Evolutionary conservation across 2,797 vertebrate genomes (phyloP).

Genomic region (Chelmon rostratus): DNA sequence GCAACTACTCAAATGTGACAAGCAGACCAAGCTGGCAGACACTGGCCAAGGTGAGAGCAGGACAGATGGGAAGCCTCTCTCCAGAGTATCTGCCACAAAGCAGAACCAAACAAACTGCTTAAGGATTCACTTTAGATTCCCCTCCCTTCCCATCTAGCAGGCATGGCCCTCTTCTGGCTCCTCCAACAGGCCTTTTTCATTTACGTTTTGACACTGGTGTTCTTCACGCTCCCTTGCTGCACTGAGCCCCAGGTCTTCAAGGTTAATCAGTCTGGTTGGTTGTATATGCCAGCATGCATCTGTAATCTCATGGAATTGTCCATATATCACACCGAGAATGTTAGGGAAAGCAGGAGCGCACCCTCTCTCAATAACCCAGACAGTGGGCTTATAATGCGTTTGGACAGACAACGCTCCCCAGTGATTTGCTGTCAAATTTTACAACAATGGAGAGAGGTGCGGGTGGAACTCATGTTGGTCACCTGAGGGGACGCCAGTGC

Average conservation of each 20-base stretch:
- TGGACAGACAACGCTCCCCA: slow-evolving; percentile 73
- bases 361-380: slow-evolving; percentile 69
- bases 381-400: slow-evolving; percentile 71
- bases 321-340: slow-evolving; percentile 73
- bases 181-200: slow-evolving; percentile 62
- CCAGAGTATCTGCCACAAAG: slow-evolving; percentile 65
- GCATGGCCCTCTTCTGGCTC: slow-evolving; percentile 36
- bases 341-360: slow-evolving; percentile 36
- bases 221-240: slow-evolving; percentile 73
- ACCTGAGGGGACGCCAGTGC: slow-evolving; percentile 65
- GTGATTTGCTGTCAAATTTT: slow-evolving; percentile 82
- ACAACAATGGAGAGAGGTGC: slow-evolving; percentile 66
- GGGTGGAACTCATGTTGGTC: slow-evolving; percentile 62
- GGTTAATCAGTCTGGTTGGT: slow-evolving; percentile 75
- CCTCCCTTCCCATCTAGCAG: slow-evolving; percentile 42
- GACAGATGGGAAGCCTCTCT: slow-evolving; percentile 77
- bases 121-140: slow-evolving; percentile 74
- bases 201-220: slow-evolving; percentile 64
- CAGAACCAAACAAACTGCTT: slow-evolving; percentile 69
- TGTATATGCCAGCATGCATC: slow-evolving; percentile 67
- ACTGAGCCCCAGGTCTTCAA: slow-evolving; percentile 63
- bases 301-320: slow-evolving; percentile 74
- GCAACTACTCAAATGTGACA: slow-evolving; percentile 82
- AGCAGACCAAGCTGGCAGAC: slow-evolving; percentile 72
- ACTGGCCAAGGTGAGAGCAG: slow-evolving; percentile 80